These are phyloP conservation scores for Deroptyus accipitrinus DNA, from an alignment of 2,113 vertebrate species.

Conservation along the genomic window DNA sequence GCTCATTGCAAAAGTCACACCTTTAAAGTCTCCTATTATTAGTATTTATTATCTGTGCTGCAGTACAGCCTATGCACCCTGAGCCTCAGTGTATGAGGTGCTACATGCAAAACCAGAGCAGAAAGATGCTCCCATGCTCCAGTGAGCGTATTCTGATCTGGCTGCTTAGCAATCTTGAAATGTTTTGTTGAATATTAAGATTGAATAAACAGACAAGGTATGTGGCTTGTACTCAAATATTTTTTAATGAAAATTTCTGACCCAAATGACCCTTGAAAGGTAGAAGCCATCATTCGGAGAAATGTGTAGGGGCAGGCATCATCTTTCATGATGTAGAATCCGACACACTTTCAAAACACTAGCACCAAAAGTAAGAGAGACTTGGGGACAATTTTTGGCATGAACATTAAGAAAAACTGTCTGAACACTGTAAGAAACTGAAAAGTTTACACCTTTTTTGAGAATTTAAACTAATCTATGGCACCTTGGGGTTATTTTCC, in stretches of 20 bases:
- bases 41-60: neutral
- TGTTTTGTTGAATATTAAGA: conserved; percentile 48
- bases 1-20: neutral
- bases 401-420: neutral
- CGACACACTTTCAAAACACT: neutral
- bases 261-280: conserved; percentile 39
- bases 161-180: conserved; percentile 50
- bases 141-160: neutral
- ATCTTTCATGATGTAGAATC: neutral
- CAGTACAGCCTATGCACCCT: neutral
- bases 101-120: neutral
- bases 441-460: neutral
- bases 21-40: neutral
- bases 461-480: neutral
- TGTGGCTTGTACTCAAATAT: conserved; percentile 56
- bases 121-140: conserved; percentile 17
- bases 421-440: neutral
- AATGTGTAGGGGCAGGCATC: neutral
- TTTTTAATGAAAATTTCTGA: conserved; percentile 64
- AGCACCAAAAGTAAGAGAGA: neutral
- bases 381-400: neutral
- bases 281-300: conserved; percentile 48
- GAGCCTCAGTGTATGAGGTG: neutral
- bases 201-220: conserved; percentile 50
- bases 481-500: conserved; percentile 1